Percentiles rank a stretch among this genome's conserved stretches.
Evolutionary conservation across 2,888 invertebrate genomes (phyloP).

Genomic region (Cistogaster globosa): DNA sequence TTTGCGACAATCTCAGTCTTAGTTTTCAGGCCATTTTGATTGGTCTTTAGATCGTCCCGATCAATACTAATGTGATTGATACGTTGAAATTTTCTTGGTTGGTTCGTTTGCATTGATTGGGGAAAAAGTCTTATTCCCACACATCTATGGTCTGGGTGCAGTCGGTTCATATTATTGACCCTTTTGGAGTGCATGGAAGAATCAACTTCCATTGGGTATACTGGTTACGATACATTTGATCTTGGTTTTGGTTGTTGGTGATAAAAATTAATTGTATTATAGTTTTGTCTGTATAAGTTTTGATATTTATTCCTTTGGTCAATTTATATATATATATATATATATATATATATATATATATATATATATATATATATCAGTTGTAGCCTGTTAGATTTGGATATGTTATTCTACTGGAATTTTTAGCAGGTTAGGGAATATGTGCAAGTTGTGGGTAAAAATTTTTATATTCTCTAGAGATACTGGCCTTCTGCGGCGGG

Average conservation of each 20-base stretch:
- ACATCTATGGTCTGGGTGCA: not conserved
- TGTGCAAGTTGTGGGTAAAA: slow-evolving; percentile 26
- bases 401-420: not conserved
- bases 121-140: not conserved
- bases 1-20: not conserved
- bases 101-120: not conserved
- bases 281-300: not conserved
- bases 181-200: no score
- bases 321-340: no score
- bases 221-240: not conserved
- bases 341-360: no score
- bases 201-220: not conserved
- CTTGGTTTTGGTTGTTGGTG: no score
- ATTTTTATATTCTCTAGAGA: slow-evolving; percentile 3
- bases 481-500: not conserved
- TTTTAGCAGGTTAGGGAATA: slow-evolving; percentile 17
- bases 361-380: no score
- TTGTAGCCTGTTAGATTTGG: not conserved
- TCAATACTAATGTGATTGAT: slow-evolving; percentile 23
- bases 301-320: slow-evolving; percentile 3
- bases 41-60: no score
- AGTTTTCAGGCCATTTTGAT: no score
- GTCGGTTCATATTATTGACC: slow-evolving; percentile 18
- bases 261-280: not conserved
- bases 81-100: slow-evolving; percentile 6